These are phyloP conservation scores for Misgurnus mizolepis DNA, from an alignment of 2,113 vertebrate species.

Conservation along the genomic window DNA sequence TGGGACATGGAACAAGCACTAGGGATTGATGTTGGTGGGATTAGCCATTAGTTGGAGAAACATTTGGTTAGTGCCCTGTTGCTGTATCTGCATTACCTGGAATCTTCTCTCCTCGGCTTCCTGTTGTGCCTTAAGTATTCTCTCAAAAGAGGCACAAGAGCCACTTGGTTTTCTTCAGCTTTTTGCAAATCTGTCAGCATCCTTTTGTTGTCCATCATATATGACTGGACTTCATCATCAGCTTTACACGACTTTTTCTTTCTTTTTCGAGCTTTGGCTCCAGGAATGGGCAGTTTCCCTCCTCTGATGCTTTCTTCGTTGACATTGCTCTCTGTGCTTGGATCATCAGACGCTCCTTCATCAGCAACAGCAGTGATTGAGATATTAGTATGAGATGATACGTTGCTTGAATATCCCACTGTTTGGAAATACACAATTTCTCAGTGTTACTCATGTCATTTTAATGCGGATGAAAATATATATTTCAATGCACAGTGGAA, in stretches of 20 bases:
- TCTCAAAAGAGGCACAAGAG: slow-evolving; percentile 1
- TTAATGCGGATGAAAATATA: too few relatives aligned
- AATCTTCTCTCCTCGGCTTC: not conserved
- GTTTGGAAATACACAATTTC: too few relatives aligned
- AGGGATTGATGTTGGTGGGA: not conserved
- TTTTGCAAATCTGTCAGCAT: not conserved
- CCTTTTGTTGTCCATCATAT: not conserved
- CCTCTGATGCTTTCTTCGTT: too few relatives aligned
- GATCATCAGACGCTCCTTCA: too few relatives aligned
- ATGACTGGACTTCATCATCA: not conserved
- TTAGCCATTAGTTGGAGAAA: not conserved
- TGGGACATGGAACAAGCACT: slow-evolving; percentile 4
- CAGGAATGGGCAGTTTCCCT: too few relatives aligned
- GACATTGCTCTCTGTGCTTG: too few relatives aligned
- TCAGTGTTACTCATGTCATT: too few relatives aligned
- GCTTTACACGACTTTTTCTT: not conserved
- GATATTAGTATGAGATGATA: too few relatives aligned
- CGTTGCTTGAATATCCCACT: too few relatives aligned
- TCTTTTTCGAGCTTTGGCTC: too few relatives aligned
- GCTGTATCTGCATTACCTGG: not conserved
- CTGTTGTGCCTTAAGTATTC: slow-evolving; percentile 1
- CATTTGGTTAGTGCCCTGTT: not conserved
- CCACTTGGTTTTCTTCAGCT: not conserved
- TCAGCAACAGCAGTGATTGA: too few relatives aligned
- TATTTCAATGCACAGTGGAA: too few relatives aligned